Base-by-base conservation (phyloP, 2,113 vertebrate genomes). In the Eulemur macaco region DNA sequence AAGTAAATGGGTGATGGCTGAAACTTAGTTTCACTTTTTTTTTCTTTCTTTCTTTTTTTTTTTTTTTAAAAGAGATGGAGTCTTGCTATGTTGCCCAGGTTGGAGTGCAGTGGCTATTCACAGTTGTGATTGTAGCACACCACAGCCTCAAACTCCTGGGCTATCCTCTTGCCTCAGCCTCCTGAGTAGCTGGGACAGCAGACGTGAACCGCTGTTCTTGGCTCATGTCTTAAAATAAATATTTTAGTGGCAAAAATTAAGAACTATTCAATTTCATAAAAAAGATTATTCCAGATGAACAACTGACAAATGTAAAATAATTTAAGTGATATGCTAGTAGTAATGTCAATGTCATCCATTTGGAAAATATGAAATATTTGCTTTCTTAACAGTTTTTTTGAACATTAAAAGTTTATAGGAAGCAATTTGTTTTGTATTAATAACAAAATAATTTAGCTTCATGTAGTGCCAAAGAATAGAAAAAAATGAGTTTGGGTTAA, bases 311-410 rank as follows among this genome's bases (percentile, higher is more conserved):
- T 85, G 94, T 58, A 29, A 84, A 94, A 68, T 66, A 69, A 94
- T 31, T 50, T 90, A 73, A 45, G 50, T 86, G 5, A 74, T n/a
- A 93, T n/a, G 52, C 45, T 78, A 78, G 50, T 8, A 27, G 71
- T 93, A 88, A 96, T n/a, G 78, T 93, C 54, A 87, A 66, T 63
- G 56, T 69, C 37, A 97, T 66, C 58, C 21, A 84, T 89, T 68
- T 87, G 68, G 83, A 91, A 91, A 89, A 92, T 31, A 91, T 39
- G 23, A 91, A 94, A 89, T 66, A 50, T 69, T 56, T 71, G 71
- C n/a, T 68, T 82, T 82, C 21, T 71, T 94, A 73, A 45, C 27
- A 17, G 23, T 63, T 29, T 95, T 76, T 97, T 66, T 78, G 63
- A 92, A 82, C 21, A 96, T 66, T 95, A 74, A 86, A 85, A 52